These are phyloP conservation scores for Phylloscopus trochiloides DNA, from an alignment of 2,113 vertebrate species.

Conservation along the genomic window DNA sequence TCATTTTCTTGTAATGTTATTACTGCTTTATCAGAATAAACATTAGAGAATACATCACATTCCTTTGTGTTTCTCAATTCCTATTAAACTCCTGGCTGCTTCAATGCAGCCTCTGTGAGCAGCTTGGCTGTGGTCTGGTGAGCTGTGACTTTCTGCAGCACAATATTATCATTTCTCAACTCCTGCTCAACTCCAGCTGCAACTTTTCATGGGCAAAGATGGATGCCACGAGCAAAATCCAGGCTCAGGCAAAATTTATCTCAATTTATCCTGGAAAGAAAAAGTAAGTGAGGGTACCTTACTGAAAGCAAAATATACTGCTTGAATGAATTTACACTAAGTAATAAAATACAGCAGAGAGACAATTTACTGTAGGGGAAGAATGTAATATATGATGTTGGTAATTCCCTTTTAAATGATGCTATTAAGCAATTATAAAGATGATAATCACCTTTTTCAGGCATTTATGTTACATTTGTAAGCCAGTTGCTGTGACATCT, in stretches of 20 bases:
- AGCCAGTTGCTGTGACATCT: not conserved
- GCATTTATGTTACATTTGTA: not conserved
- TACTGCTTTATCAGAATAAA: constrained; percentile 1
- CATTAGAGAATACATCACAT: not conserved
- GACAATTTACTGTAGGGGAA: not conserved
- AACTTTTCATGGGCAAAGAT: constrained; percentile 39
- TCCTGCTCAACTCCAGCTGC: not conserved
- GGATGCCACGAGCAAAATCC: constrained; percentile 12
- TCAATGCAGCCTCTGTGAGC: not conserved
- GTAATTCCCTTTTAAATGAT: not conserved
- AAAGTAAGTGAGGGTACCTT: not conserved
- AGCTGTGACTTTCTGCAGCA: constrained; percentile 13
- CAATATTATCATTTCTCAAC: constrained; percentile 23
- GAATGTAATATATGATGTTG: not conserved
- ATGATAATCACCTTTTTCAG: not conserved
- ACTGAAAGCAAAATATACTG: constrained; percentile 41
- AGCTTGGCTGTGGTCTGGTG: not conserved
- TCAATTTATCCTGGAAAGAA: constrained; percentile 46
- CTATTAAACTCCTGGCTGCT: not conserved
- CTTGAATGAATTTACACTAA: constrained; percentile 29
- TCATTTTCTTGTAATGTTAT: not conserved
- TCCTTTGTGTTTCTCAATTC: not conserved
- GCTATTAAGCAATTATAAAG: not conserved
- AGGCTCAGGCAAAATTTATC: constrained; percentile 30
- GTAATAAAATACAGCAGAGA: constrained; percentile 18